Base-by-base conservation (phyloP, 2,888 invertebrate genomes). In the Tromatobia lineatoria region DNA sequence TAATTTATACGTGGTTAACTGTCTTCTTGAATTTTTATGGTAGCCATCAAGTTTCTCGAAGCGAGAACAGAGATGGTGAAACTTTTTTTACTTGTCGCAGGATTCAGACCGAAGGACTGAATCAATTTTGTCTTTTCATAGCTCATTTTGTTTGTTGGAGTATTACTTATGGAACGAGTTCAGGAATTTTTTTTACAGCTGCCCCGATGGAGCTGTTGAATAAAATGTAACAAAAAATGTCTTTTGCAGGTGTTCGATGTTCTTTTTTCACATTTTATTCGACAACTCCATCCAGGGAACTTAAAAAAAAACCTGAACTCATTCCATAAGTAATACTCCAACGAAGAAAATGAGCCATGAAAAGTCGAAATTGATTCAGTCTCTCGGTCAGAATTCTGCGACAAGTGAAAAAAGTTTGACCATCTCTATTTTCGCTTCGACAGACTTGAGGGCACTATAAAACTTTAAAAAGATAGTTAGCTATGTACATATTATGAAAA, bases 341-440 rank as follows among this genome's bases (percentile, higher is more conserved):
- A n/a, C n/a, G n/a, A n/a, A n/a, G n/a, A n/a, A n/a, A n/a, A n/a
- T n/a, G n/a, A n/a, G n/a, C n/a, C 13, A 67, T 67, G 18, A 34
- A 20, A 67, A 47, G 67, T 38, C 38, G 1, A 67, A 67, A 67
- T 67, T 38, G 67, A 67, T 34, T 67, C 18, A 67, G 13, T 67
- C 38, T 38, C 38, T 34, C 67, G 67, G 15, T 67, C 67, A 38
- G 67, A 67, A 67, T 67, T 38, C 38, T 67, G 67, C 38, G 38
- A 38, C 67, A 67, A 67, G 67, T 67, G 38, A 67, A 67, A 67
- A 34, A 67, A 67, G 67, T 67, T 67, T 67, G 67, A 67, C 42
- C 18, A 67, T 67, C 15, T 67, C 18, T 67, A 3, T 15, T 67
- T 7, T 67, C 38, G 67, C 67, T 6, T 34, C 38, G 13, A 67